A percentile compares a stretch with the other conserved stretches of the same genome.
These are phyloP conservation scores for Pitta sordida DNA, from an alignment of 2,113 vertebrate species.

Conservation along the genomic window DNA sequence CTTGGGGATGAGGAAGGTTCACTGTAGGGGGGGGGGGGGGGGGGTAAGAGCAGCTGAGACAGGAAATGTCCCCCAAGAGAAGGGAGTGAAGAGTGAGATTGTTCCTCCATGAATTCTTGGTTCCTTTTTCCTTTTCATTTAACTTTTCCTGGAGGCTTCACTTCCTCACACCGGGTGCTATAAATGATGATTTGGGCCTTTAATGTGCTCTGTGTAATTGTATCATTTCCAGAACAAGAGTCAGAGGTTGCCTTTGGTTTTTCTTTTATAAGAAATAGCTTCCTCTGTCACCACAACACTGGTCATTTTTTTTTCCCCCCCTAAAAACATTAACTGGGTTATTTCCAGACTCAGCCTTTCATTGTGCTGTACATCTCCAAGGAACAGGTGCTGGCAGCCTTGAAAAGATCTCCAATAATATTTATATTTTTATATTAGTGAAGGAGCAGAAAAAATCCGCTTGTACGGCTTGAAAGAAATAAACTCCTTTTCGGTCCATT, in stretches of 20 bases:
- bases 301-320: not conserved
- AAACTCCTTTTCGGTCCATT: not conserved
- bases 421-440: not conserved
- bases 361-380: not conserved
- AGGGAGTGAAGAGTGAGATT: not conserved
- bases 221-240: constrained; percentile 1
- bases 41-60: not conserved
- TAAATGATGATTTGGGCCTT: not conserved
- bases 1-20: not conserved
- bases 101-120: not conserved
- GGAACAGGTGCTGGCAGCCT: not conserved
- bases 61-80: not conserved
- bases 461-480: not conserved
- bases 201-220: constrained; percentile 7
- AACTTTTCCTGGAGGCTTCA: not conserved
- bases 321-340: not conserved
- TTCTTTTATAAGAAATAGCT: not conserved
- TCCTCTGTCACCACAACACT: not conserved
- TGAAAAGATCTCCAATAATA: not conserved
- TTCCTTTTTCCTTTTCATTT: constrained; percentile 9
- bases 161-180: not conserved
- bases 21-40: not conserved
- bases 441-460: not conserved
- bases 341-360: not conserved
- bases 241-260: constrained; percentile 27